Percentiles rank a stretch among this genome's conserved stretches.
phyloP scores from a whole-genome alignment of 2,797 vertebrate species.

The Cyclopterus lumpus region DNA sequence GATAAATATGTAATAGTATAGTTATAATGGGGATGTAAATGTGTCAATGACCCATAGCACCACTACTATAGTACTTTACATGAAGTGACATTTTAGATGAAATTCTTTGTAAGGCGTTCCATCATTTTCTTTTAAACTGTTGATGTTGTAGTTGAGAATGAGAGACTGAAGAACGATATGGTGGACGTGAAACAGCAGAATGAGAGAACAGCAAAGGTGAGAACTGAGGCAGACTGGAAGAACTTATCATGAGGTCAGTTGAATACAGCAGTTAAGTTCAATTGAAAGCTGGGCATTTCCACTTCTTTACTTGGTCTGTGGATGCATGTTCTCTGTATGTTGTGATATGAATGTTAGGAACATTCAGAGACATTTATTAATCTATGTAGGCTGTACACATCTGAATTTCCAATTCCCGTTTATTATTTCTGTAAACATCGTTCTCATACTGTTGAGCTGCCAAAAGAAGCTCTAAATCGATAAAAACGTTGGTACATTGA shows the following conservation, averaged over 20 bases:
- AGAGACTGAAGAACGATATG: constrained; percentile 66
- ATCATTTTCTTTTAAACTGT: not conserved
- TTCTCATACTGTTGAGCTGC: not conserved
- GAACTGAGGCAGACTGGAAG: not conserved
- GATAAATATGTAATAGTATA: not conserved
- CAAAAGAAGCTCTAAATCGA: not conserved
- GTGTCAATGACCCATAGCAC: not conserved
- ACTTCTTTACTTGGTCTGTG: not conserved
- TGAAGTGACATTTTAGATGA: not conserved
- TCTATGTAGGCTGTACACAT: not conserved
- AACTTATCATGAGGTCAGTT: not conserved
- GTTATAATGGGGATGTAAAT: not conserved
- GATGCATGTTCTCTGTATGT: not conserved
- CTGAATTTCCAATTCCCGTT: not conserved
- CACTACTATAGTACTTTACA: not conserved
- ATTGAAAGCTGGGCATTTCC: not conserved
- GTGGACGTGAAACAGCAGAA: constrained; percentile 60
- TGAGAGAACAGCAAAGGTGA: constrained; percentile 69
- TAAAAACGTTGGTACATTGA: not conserved
- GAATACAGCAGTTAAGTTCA: not conserved
- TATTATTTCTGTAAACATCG: not conserved
- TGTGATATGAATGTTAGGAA: not conserved
- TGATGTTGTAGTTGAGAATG: constrained; percentile 77
- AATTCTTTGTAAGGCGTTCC: not conserved
- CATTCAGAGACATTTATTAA: not conserved